A percentile compares a stretch with the other conserved stretches of the same genome.
Evolutionary conservation across 2,888 invertebrate species (phyloP).

Genomic region (Ichneumoninae sp.): DNA sequence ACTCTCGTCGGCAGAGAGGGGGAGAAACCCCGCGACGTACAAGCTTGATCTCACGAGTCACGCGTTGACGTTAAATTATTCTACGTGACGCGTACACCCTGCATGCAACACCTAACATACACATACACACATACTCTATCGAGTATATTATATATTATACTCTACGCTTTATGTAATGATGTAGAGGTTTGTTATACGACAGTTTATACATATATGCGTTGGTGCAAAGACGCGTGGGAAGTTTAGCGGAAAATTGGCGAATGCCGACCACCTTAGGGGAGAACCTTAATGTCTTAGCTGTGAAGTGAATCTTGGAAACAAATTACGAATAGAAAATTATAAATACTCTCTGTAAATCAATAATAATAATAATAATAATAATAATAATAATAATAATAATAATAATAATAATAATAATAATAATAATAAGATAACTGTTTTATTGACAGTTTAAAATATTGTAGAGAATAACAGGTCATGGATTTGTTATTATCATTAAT

Average conservation of each 20-base stretch:
- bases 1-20: slow-evolving; percentile 20
- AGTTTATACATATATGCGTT: slow-evolving; percentile 15
- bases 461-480: too few species aligned
- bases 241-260: neutral
- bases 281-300: neutral
- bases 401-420: too few species aligned
- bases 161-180: slow-evolving; percentile 6
- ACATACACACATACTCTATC: neutral
- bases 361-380: too few species aligned
- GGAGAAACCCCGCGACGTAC: slow-evolving; percentile 34
- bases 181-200: slow-evolving; percentile 40
- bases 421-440: too few species aligned
- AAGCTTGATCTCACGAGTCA: slow-evolving; percentile 48
- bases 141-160: slow-evolving; percentile 1
- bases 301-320: neutral
- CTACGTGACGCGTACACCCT: slow-evolving; percentile 45
- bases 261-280: neutral
- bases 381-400: too few species aligned
- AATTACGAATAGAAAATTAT: too few species aligned
- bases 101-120: slow-evolving; percentile 30
- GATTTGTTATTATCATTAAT: neutral
- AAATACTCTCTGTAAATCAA: too few species aligned
- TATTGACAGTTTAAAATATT: too few species aligned
- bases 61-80: slow-evolving; percentile 62
- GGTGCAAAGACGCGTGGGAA: neutral